A percentile compares a stretch with the other conserved stretches of the same genome.
phyloP scores from a whole-genome alignment of 2,113 vertebrate species.

The Cebus imitator region DNA sequence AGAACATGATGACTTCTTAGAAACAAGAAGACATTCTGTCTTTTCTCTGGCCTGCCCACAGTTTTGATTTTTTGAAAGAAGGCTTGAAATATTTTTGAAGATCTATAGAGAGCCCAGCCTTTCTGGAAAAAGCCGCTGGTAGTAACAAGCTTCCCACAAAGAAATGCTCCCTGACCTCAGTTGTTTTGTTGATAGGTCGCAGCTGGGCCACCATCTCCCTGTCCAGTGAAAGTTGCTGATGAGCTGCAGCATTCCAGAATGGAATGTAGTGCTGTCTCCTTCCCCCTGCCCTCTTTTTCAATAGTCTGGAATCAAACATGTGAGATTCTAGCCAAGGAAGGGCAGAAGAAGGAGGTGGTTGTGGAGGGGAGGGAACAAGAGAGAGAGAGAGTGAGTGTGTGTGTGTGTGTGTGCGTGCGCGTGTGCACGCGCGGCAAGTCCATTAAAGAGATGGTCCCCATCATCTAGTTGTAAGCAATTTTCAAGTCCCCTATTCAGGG shows the following conservation, averaged over 20 bases:
- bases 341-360: neutral
- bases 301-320: neutral
- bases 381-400: too few species aligned
- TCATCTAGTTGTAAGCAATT: neutral
- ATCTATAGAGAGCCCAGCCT: neutral
- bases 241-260: constrained; percentile 24
- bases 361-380: rapidly evolving
- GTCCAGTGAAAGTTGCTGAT: constrained; percentile 12
- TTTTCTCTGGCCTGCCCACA: constrained; percentile 36
- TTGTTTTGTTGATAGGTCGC: constrained; percentile 37
- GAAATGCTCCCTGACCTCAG: neutral
- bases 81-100: constrained; percentile 50
- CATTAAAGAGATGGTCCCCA: neutral
- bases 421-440: neutral
- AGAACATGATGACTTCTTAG: constrained; percentile 29
- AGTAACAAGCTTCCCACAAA: constrained; percentile 37
- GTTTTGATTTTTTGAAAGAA: constrained; percentile 39
- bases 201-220: constrained; percentile 30
- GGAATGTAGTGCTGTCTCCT: neutral
- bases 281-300: neutral
- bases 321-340: neutral
- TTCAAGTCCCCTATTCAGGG: neutral
- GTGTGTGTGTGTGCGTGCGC: too few species aligned
- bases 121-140: constrained; percentile 38
- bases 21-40: constrained; percentile 33